phyloP scores from a whole-genome alignment of 2,797 vertebrate species.

The Rhinophrynus dorsalis region DNA sequence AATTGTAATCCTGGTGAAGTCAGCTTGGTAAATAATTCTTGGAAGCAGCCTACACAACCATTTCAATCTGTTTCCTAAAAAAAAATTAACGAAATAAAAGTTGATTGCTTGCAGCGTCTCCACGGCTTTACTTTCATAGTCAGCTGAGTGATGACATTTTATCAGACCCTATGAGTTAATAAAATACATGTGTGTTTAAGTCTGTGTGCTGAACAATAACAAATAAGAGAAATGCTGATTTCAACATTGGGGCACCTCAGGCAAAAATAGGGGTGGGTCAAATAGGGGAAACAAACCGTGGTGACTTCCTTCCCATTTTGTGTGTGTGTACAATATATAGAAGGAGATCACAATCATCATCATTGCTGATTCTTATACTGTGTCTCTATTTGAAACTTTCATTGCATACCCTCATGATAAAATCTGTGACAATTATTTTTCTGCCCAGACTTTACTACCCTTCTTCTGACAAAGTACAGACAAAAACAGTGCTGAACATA shows the following conservation, averaged over 20 bases:
- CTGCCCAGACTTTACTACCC: too few species aligned
- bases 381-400: too few species aligned
- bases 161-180: neutral
- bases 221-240: neutral
- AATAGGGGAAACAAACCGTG: neutral
- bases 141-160: slow-evolving; percentile 5
- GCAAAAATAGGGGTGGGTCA: neutral
- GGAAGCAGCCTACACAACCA: neutral
- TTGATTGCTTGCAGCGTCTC: neutral
- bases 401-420: too few species aligned
- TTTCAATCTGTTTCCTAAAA: neutral
- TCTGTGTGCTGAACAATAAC: neutral
- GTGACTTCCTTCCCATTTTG: neutral
- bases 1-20: neutral
- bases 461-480: too few species aligned
- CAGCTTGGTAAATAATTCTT: neutral
- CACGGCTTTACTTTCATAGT: neutral
- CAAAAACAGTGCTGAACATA: too few species aligned
- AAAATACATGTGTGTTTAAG: slow-evolving; percentile 22
- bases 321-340: neutral
- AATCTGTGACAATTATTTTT: too few species aligned
- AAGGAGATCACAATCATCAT: neutral
- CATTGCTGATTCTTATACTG: neutral
- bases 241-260: neutral
- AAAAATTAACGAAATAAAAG: neutral